Base-by-base conservation (phyloP, 2,797 vertebrate species). In the Hemibagrus guttatus region DNA sequence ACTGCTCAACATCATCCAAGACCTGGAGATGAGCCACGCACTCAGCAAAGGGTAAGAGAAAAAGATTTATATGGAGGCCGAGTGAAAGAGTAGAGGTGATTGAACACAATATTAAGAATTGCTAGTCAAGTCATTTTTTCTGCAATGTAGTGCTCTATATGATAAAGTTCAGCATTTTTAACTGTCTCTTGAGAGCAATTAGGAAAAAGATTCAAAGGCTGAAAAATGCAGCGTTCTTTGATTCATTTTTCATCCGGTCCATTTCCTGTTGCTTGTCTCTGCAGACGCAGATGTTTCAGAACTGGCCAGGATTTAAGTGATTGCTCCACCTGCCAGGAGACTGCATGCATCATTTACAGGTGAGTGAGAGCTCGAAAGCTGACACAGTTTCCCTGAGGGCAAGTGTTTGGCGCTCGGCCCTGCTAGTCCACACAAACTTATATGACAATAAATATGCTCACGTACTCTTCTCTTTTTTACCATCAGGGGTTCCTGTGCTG, bases 271-370 rank as follows among this genome's bases (percentile, higher is more conserved):
- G 84, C 74, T 71, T 75, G 14, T 72, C 39, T 58, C 85, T 87
- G 64, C 68, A 95, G 94, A 80, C 92, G 95, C 31, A 95, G 95
- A 93, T 95, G 95, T 95, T 96, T 95, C 86, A 96, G 95, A 92
- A 98, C 96, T 1, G 97, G 97, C 91, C 97, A 97, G 93, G 97
- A 99, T 91, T 95, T 98, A 82, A 97, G 95, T 94, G 97, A 96
- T 80, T 98, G 97, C 94, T 95, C 96, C 59, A 97, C 96, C 88
- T 98, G 98, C 86, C 98, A 98, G 96, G 98, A 96, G 94, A 98
- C 97, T 0, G 98, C 98, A 6, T 98, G 98, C 90, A 97, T 98
- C 92, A 96, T 99, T 85, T 99, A 99, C 96, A 99, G 97, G 98
- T 99, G 96, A 95, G 93, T 59, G 39, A 78, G 17, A 78, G n/a